These are phyloP conservation scores for Nymphalis polychloros DNA, from an alignment of 2,888 invertebrate genomes.

Conservation along the genomic window DNA sequence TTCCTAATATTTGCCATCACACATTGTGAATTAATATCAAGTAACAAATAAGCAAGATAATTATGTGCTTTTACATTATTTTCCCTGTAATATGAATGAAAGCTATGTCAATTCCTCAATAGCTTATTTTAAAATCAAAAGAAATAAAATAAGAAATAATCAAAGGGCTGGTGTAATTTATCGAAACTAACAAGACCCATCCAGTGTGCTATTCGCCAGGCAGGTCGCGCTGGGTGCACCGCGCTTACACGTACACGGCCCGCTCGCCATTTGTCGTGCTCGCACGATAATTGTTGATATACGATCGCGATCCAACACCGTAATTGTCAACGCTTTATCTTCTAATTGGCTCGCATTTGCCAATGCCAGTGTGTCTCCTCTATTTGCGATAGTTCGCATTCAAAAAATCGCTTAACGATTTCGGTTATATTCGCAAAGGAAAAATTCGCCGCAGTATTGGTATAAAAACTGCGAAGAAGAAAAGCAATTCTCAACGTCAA, in stretches of 20 bases:
- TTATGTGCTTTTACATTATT: too few species aligned
- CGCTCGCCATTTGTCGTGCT: slow-evolving; percentile 77
- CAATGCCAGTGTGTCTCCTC: slow-evolving; percentile 75
- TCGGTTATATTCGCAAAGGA: slow-evolving; percentile 47
- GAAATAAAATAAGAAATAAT: neutral
- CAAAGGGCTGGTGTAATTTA: slow-evolving; percentile 3
- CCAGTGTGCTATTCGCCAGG: slow-evolving; percentile 10
- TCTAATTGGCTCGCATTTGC: slow-evolving; percentile 81
- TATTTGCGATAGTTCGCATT: slow-evolving; percentile 60
- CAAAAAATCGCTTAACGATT: slow-evolving; percentile 54
- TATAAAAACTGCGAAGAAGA: slow-evolving; percentile 63
- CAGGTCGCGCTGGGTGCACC: slow-evolving; percentile 33
- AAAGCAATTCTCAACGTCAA: slow-evolving; percentile 77
- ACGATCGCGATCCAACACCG: slow-evolving; percentile 78
- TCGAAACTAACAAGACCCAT: slow-evolving; percentile 13
- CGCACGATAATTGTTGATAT: slow-evolving; percentile 82
- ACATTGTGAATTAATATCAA: too few species aligned
- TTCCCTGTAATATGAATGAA: too few species aligned
- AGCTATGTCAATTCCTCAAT: too few species aligned
- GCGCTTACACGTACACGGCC: slow-evolving; percentile 34
- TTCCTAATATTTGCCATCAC: too few species aligned
- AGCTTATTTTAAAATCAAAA: neutral
- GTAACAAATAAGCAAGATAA: too few species aligned
- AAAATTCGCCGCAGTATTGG: slow-evolving; percentile 34
- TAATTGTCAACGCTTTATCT: slow-evolving; percentile 83